Conservation (phyloP, 2,888 invertebrate species). For the Trissolcus brochymenae region DNA sequence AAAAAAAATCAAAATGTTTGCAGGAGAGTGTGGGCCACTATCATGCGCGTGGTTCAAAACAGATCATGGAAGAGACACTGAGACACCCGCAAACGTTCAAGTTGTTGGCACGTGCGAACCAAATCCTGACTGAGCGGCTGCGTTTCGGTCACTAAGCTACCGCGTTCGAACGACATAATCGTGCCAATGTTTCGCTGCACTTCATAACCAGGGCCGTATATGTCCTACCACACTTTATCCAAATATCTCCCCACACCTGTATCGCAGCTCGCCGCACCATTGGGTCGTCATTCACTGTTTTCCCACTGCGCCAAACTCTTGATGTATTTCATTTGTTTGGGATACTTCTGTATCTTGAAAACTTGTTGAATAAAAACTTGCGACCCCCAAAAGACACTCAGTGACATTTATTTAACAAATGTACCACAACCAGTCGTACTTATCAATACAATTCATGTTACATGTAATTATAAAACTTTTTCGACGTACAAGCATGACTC, state of each 20-base stretch:
- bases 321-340: too few species aligned
- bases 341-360: too few species aligned
- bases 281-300: conserved; percentile 18
- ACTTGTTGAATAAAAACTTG: too few species aligned
- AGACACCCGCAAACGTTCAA: conserved; percentile 16
- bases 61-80: neutral
- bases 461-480: neutral
- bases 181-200: conserved; percentile 61
- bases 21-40: too few species aligned
- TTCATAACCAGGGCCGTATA: conserved; percentile 64
- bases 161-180: conserved; percentile 58
- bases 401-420: neutral
- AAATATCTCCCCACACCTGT: conserved; percentile 31
- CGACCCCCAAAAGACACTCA: neutral
- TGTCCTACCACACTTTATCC: conserved; percentile 42
- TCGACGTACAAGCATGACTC: too few species aligned
- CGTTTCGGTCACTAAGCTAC: conserved; percentile 65
- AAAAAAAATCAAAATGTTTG: too few species aligned
- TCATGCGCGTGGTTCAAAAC: too few species aligned
- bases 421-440: neutral
- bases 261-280: conserved; percentile 1
- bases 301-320: too few species aligned
- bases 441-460: neutral
- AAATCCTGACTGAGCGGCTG: conserved; percentile 19
- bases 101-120: neutral